These are phyloP conservation scores for Zoanthus solanderi DNA, from an alignment of 92 coral and sea anemone species.

Conservation along the genomic window DNA sequence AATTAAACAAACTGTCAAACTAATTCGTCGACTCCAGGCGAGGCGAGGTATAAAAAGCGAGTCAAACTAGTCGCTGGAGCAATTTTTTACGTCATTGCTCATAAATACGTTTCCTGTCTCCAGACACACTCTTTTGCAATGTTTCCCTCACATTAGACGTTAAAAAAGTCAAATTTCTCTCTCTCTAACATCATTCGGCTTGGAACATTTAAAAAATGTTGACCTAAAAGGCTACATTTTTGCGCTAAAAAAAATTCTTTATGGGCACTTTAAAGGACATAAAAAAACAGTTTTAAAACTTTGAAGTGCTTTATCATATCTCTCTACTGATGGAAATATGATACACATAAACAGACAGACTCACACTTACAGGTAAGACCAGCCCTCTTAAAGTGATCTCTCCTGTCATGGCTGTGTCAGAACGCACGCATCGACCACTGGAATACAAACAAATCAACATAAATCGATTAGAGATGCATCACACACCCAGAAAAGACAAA, in stretches of 20 bases:
- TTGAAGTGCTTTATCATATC: background rate
- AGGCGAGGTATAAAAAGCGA: too few species aligned
- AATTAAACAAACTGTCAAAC: too few species aligned
- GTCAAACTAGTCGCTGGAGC: too few species aligned
- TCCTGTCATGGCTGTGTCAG: conserved; percentile 92
- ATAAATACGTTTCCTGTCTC: too few species aligned
- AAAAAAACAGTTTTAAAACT: too few species aligned
- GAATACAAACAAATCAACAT: background rate
- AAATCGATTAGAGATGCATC: background rate
- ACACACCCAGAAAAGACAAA: background rate
- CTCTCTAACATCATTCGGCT: too few species aligned
- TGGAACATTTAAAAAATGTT: background rate
- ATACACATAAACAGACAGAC: background rate
- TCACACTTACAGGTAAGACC: conserved; percentile 78
- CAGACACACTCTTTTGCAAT: too few species aligned
- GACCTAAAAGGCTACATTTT: background rate
- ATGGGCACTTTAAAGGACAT: background rate
- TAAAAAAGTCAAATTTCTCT: too few species aligned
- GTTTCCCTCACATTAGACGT: too few species aligned
- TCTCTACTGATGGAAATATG: background rate
- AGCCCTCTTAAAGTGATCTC: conserved; percentile 91
- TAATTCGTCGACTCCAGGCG: too few species aligned
- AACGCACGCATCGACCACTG: conserved; percentile 87
- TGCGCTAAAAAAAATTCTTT: background rate
- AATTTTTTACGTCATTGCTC: too few species aligned